Evolutionary conservation across 2,113 vertebrate genomes (phyloP), one percentile per base, ranked within the genome.

Genomic region (Seriola aureovittata): DNA sequence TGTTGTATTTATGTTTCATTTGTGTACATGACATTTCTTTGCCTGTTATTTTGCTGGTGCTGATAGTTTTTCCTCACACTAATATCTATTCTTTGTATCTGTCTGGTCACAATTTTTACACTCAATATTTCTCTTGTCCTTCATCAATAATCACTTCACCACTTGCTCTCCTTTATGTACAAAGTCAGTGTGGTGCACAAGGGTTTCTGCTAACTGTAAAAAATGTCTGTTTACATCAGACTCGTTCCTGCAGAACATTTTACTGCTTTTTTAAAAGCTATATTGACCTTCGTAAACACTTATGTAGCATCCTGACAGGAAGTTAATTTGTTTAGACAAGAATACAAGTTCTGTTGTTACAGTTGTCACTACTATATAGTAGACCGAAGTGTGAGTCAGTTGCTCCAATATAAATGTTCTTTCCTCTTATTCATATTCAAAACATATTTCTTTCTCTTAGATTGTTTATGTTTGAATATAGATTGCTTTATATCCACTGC

Each of bases 1-100:
- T 72, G 63, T 50, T 38, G 55, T 65, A 70, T 79, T 76, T 74
- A 55, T 67, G 57, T 78, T 79, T 67, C 59, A 40, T 80, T 78
- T 70, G 21, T 67, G 46, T 64, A 57, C 34, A 59, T 66, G 71
- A 74, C 63, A 59, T 78, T 23, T 74, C 34, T 84, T 82, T 62
- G 71, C 16, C 29, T 70, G 62, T 17, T 66, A 23, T 78, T 79
- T 62, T 14, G 14, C 42, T 25, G n/a, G 21, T n/a, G 44, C 59
- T 52, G 42, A 44, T 32, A 25, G 40, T 55, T 67, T 29, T 62
- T 63, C 29, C 32, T 44, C 52, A 36, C 44, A 19, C 44, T 40
- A 36, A 25, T 70, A 57, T 57, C 52, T 44, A 7, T 76, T 82
- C 58, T 60, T 72, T 70, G 78, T 46, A 48, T 64, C 70, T 80